Evolutionary conservation across 2,113 vertebrate genomes (phyloP).

Genomic region (Thymallus thymallus): DNA sequence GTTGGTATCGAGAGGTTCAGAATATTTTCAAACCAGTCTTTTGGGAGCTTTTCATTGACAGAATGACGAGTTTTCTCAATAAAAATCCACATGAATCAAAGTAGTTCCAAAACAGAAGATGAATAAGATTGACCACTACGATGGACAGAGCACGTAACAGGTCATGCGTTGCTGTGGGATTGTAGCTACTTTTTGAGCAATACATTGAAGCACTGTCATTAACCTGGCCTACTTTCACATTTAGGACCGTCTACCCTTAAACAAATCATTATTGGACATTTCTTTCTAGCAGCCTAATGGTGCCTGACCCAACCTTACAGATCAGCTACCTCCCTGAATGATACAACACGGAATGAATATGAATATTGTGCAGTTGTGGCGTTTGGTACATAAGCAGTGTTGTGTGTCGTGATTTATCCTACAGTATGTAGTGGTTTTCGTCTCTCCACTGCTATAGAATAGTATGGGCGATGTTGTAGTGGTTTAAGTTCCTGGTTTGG

Average conservation of each 20-base stretch:
- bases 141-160: background rate
- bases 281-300: too few relatives aligned
- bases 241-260: too few relatives aligned
- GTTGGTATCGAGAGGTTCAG: too few relatives aligned
- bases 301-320: background rate
- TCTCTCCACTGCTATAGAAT: background rate
- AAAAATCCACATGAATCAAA: background rate
- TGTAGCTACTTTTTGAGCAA: too few relatives aligned
- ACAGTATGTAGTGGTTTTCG: background rate
- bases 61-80: too few relatives aligned
- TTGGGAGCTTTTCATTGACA: too few relatives aligned
- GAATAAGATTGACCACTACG: too few relatives aligned
- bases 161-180: too few relatives aligned
- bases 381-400: background rate
- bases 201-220: too few relatives aligned
- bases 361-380: background rate
- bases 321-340: background rate
- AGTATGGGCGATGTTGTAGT: background rate
- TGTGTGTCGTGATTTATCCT: background rate
- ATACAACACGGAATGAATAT: background rate
- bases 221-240: too few relatives aligned
- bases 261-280: too few relatives aligned
- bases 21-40: too few relatives aligned
- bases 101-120: background rate
- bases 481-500: background rate